Conservation (phyloP, 2,113 vertebrate species). For the Hypanus sabinus region DNA sequence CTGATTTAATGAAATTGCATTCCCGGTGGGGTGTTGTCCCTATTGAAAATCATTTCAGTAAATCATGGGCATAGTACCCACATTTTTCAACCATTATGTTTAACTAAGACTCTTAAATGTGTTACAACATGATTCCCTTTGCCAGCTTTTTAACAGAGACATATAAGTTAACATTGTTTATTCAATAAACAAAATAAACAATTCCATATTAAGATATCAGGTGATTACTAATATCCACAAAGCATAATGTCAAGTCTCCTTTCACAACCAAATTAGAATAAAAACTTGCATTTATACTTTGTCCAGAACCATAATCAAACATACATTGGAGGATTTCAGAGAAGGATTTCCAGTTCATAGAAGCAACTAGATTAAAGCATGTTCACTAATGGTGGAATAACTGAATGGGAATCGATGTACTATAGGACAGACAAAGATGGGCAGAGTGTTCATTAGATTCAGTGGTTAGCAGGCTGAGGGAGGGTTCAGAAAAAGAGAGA, state of each 20-base stretch:
- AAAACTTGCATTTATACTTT: neutral
- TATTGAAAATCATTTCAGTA: constrained; percentile 9
- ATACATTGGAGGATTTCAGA: neutral
- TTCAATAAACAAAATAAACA: neutral
- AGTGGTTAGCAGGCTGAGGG: neutral
- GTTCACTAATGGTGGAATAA: neutral
- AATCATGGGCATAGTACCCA: neutral
- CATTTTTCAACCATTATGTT: neutral
- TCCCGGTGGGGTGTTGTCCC: neutral
- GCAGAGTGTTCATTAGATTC: neutral
- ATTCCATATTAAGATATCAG: neutral
- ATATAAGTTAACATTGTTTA: neutral
- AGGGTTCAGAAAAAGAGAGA: neutral
- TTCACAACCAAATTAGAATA: neutral
- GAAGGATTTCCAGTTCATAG: neutral
- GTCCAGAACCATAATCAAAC: neutral
- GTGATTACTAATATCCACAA: neutral
- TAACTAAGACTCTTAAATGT: neutral
- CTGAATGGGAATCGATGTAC: neutral
- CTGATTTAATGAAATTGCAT: constrained; percentile 31
- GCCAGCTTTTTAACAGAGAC: neutral
- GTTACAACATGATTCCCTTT: neutral
- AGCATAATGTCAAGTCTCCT: neutral
- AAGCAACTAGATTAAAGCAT: neutral
- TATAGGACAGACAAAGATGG: neutral